Evolutionary conservation across 2,113 vertebrate species (phyloP), one percentile per base, ranked within the genome.

Genomic region (Eretmochelys imbricata): DNA sequence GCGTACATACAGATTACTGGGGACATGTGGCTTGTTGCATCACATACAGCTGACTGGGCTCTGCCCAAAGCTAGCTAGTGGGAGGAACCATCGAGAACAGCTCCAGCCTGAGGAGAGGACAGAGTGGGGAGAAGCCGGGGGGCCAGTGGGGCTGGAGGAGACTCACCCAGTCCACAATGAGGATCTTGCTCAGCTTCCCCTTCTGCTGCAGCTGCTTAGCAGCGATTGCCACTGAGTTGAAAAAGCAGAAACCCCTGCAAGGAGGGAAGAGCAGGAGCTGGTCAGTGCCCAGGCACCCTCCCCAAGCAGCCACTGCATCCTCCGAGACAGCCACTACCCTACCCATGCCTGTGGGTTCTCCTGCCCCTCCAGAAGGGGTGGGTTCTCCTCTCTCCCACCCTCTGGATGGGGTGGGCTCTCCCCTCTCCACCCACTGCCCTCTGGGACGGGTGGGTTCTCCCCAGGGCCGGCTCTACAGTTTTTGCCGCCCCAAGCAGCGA

Each of bases 141-240:
- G 46, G 49, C 19, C 29, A 57, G 20, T 13, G n/a, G 19, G 27
- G 65, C 31, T 24, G 1, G 25, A 3, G 22, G 19, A 10, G 6
- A 96, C 99, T 98, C 91, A 99, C 99, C 99, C 99, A 99, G 98
- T 99, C 99, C 79, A 99, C 98, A 6, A 99, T 99, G 93, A 99
- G 99, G 94, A 99, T 99, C 98, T 99, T 99, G 98, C 96, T 95
- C 90, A 99, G 98, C 2, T 98, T 99, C 95, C 98, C 98, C 81
- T 98, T 99, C 48, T 99, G 98, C 11, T 98, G 98, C 92, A 99
- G 97, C 96, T 98, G 98, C 96, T 99, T 98, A 92, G 99, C 99
- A 5, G 99, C 99, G 2, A 99, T 98, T 81, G 99, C 99, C 97
- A 99, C 99, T 0, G 99, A 99, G 98, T 99, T 99, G 92, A 99